A percentile compares a stretch with the other conserved stretches of the same genome.
Evolutionary conservation across 2,113 vertebrate species (phyloP).

Genomic region (Sinocyclocheilus anophthalmus): DNA sequence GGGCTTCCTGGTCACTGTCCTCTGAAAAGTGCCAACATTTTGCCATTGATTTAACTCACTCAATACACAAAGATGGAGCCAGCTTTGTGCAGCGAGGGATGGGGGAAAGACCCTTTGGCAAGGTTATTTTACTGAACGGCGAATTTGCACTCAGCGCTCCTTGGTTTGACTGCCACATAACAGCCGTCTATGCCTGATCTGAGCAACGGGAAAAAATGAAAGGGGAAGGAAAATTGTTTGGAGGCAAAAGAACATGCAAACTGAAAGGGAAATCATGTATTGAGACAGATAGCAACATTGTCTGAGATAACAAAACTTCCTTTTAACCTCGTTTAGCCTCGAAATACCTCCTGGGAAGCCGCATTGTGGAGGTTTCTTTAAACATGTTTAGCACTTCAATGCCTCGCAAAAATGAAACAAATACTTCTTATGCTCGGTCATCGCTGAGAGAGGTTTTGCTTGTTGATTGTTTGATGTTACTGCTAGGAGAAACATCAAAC

Average conservation of each 20-base stretch:
- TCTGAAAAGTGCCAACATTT: slow-evolving; percentile 91
- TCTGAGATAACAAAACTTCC: slow-evolving; percentile 67
- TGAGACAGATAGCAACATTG: slow-evolving; percentile 77
- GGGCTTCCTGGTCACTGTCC: slow-evolving; percentile 89
- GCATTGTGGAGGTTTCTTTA: slow-evolving; percentile 64
- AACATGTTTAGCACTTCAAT: slow-evolving; percentile 62
- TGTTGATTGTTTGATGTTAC: slow-evolving; percentile 54
- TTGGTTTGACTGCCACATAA: slow-evolving; percentile 89
- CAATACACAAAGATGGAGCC: slow-evolving; percentile 89
- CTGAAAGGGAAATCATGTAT: slow-evolving; percentile 80
- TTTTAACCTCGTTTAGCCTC: slow-evolving; percentile 79
- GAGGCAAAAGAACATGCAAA: slow-evolving; percentile 79
- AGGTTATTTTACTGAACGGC: slow-evolving; percentile 87
- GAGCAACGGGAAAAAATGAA: slow-evolving; percentile 40
- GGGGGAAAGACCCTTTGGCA: slow-evolving; percentile 87
- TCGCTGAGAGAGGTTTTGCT: slow-evolving; percentile 30
- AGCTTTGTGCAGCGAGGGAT: slow-evolving; percentile 78
- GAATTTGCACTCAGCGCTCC: slow-evolving; percentile 78
- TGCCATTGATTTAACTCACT: slow-evolving; percentile 93
- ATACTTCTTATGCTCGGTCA: slow-evolving; percentile 36
- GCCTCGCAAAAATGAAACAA: slow-evolving; percentile 43
- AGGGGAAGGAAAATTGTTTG: slow-evolving; percentile 65
- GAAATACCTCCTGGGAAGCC: slow-evolving; percentile 74
- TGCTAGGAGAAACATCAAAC: slow-evolving; percentile 50
- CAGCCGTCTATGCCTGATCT: slow-evolving; percentile 66